phyloP scores from a whole-genome alignment of 2,113 vertebrate species.

The Peromyscus maniculatus region DNA sequence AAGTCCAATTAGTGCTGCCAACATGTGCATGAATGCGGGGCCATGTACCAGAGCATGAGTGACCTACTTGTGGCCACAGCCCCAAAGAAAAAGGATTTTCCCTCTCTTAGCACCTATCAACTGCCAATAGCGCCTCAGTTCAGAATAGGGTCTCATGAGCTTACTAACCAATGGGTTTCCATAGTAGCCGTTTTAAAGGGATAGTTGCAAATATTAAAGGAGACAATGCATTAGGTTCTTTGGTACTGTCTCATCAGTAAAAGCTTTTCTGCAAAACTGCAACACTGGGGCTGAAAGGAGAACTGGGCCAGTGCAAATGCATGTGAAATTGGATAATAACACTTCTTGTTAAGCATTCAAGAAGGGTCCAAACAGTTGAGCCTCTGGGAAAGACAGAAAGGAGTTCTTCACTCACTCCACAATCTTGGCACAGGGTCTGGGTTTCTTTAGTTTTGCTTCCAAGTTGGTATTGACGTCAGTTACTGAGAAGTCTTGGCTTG shows the following conservation, averaged over 20 bases:
- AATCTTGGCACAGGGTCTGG: constrained; percentile 30
- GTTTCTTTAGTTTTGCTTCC: constrained; percentile 66
- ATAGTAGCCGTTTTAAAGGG: background rate
- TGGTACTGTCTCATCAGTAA: background rate
- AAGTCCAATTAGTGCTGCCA: background rate
- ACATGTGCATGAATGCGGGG: background rate
- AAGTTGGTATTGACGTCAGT: background rate
- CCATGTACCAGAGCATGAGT: background rate
- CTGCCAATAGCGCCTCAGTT: background rate
- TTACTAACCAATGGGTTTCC: background rate
- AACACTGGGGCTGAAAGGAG: background rate
- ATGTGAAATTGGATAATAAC: constrained; percentile 24
- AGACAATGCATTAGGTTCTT: background rate
- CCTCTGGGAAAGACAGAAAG: constrained; percentile 56
- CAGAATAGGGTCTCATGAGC: background rate
- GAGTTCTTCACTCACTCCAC: constrained; percentile 36
- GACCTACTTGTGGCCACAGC: background rate
- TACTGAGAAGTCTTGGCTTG: constrained; percentile 38
- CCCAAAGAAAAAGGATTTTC: background rate
- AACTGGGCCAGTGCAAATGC: constrained; percentile 17
- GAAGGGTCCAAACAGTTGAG: constrained; percentile 6
- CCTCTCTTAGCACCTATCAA: background rate
- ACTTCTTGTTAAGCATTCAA: constrained; percentile 68
- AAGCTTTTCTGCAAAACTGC: background rate
- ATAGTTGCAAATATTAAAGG: background rate